Evolutionary conservation across 2,797 vertebrate genomes (phyloP).

Genomic region (Myotis findleyi): DNA sequence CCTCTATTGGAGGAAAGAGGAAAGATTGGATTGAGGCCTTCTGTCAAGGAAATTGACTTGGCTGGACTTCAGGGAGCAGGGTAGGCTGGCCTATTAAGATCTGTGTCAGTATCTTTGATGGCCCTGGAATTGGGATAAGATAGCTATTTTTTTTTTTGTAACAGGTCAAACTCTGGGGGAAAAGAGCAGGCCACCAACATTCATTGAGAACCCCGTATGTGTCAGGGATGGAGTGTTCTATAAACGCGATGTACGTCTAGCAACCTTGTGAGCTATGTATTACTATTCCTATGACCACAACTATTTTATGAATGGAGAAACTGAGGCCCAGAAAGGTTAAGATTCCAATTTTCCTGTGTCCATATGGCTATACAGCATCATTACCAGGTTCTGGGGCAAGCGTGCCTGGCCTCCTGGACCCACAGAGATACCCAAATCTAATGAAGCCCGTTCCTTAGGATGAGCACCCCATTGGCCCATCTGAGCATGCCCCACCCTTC

Average conservation of each 20-base stretch:
- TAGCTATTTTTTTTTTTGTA: conserved; percentile 27
- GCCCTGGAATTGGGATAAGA: not conserved
- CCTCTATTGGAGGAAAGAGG: conserved; percentile 6
- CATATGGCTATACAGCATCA: not conserved
- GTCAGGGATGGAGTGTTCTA: not conserved
- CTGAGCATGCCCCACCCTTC: not conserved
- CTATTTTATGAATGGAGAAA: not conserved
- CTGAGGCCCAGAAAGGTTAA: not conserved
- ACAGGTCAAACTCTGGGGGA: not conserved
- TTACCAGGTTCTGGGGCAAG: not conserved
- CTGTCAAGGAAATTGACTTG: conserved; percentile 65
- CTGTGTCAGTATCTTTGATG: not conserved
- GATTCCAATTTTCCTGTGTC: not conserved
- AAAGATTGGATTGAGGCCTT: conserved; percentile 47
- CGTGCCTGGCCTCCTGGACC: not conserved
- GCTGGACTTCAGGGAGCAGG: not conserved
- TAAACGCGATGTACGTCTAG: not conserved
- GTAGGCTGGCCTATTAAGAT: conserved; percentile 51
- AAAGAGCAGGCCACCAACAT: not conserved
- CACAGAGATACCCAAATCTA: not conserved
- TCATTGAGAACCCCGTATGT: not conserved
- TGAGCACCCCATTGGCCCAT: not conserved
- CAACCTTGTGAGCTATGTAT: not conserved
- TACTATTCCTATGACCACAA: not conserved
- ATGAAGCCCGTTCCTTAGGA: not conserved